These are phyloP conservation scores for Nymphalis polychloros DNA, from an alignment of 2,888 invertebrate genomes.

Conservation along the genomic window DNA sequence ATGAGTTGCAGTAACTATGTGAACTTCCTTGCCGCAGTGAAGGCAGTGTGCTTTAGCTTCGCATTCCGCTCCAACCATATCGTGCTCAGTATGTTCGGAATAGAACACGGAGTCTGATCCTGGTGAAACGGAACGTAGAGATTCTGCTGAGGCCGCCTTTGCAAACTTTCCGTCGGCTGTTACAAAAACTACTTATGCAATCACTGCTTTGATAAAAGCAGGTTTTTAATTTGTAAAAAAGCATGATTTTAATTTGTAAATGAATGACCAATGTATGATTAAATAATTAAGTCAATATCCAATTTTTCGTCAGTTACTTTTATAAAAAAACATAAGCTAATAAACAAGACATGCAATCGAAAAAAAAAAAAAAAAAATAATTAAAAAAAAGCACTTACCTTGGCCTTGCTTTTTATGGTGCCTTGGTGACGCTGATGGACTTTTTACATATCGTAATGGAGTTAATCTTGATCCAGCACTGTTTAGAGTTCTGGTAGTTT, in stretches of 20 bases:
- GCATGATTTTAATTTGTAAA: neutral
- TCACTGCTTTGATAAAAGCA: slow-evolving; percentile 22
- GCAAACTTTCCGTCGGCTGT: slow-evolving; percentile 75
- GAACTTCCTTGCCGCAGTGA: slow-evolving; percentile 91
- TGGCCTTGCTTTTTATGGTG: slow-evolving; percentile 73
- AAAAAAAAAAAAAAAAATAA: too few relatives aligned
- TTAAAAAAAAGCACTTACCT: slow-evolving; percentile 49
- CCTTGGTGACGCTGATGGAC: slow-evolving; percentile 78
- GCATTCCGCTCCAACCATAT: slow-evolving; percentile 75
- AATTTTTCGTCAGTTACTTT: neutral
- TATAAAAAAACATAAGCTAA: too few relatives aligned
- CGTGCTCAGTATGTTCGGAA: slow-evolving; percentile 87
- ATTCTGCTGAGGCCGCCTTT: slow-evolving; percentile 93
- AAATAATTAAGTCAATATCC: neutral
- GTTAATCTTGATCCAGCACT: slow-evolving; percentile 75
- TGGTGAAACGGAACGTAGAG: slow-evolving; percentile 92
- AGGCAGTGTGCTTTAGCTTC: slow-evolving; percentile 87
- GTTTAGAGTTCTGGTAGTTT: slow-evolving; percentile 73
- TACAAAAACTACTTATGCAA: slow-evolving; percentile 36
- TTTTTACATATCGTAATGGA: slow-evolving; percentile 71
- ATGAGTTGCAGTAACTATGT: slow-evolving; percentile 80
- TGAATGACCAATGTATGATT: neutral
- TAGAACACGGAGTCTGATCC: slow-evolving; percentile 96
- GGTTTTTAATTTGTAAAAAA: slow-evolving; percentile 8
- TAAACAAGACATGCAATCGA: too few relatives aligned